phyloP scores from a whole-genome alignment of 2,113 vertebrate genomes.

The Phyllopteryx taeniolatus region DNA sequence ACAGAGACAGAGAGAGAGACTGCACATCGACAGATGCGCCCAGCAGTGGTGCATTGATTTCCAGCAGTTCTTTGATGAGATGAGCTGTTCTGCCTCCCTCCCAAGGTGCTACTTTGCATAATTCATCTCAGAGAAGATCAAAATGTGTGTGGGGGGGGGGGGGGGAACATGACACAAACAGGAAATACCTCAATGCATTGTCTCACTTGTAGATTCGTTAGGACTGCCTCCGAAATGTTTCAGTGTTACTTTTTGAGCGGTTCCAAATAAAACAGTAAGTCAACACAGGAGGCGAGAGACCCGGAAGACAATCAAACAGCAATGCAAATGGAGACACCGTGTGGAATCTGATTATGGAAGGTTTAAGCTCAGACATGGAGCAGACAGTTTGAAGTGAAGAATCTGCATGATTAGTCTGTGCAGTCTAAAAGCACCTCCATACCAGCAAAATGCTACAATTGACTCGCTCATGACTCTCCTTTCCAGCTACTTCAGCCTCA shows the following conservation, averaged over 20 bases:
- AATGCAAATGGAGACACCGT: conserved; percentile 44
- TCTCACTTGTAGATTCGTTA: conserved; percentile 62
- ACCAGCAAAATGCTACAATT: not conserved
- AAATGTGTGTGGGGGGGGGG: conserved; percentile 60
- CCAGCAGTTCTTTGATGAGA: conserved; percentile 74
- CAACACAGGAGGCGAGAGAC: conserved; percentile 34
- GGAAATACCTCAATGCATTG: conserved; percentile 44
- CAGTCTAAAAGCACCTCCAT: conserved; percentile 3
- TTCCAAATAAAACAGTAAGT: conserved; percentile 32
- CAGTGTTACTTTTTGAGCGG: conserved; percentile 49
- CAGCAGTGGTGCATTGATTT: conserved; percentile 72
- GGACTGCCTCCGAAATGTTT: conserved; percentile 38
- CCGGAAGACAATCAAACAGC: conserved; percentile 35
- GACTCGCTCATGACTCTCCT: not conserved
- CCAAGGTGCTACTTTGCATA: conserved; percentile 73
- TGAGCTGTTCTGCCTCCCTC: conserved; percentile 71
- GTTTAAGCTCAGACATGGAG: conserved; percentile 13
- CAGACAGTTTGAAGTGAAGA: conserved; percentile 19
- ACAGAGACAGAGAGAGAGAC: not conserved
- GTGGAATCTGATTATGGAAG: conserved; percentile 33
- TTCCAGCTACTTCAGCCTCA: not conserved
- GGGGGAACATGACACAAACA: conserved; percentile 53
- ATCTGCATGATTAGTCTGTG: conserved; percentile 13
- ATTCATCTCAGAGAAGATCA: conserved; percentile 68
- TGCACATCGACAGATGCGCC: conserved; percentile 49